Percentiles rank a stretch among this genome's conserved stretches.
Evolutionary conservation across 2,113 vertebrate species (phyloP).

Genomic region (Sceloporus undulatus): DNA sequence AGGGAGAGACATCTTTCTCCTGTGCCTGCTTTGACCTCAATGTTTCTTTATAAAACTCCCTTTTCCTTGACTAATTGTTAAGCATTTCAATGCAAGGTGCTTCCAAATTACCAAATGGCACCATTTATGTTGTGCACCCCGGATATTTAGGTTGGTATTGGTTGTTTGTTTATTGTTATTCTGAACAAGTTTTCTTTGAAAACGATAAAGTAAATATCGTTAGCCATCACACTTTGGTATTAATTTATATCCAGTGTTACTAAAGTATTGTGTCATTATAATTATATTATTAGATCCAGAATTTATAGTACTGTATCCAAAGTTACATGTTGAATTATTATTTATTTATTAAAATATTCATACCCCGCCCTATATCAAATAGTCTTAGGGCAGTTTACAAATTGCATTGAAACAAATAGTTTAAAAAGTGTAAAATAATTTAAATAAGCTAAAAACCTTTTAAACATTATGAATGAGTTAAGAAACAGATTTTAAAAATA

Average conservation of each 20-base stretch:
- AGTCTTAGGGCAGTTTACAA: too few relatives aligned
- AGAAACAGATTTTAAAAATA: too few relatives aligned
- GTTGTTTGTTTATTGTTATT: background rate
- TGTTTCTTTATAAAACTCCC: background rate
- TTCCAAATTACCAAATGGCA: conserved; percentile 94
- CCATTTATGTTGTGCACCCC: conserved; percentile 90
- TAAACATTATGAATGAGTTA: too few relatives aligned
- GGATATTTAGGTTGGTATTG: conserved; percentile 88
- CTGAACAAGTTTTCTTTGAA: background rate
- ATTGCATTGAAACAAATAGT: too few relatives aligned
- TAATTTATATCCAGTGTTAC: background rate
- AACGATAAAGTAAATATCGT: background rate
- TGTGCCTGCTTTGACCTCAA: background rate
- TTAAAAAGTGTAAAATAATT: too few relatives aligned
- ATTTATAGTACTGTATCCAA: background rate
- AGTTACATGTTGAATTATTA: too few relatives aligned
- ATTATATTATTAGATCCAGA: background rate
- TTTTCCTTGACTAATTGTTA: conserved; percentile 79
- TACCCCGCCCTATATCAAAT: too few relatives aligned
- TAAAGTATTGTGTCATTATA: background rate
- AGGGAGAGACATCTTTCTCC: too few relatives aligned
- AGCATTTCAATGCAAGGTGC: conserved; percentile 91
- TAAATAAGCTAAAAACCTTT: too few relatives aligned
- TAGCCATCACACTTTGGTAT: background rate
- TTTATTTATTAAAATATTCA: too few relatives aligned